Conservation (phyloP, 2,797 vertebrate species). For the Microctenopoma lineatum region DNA sequence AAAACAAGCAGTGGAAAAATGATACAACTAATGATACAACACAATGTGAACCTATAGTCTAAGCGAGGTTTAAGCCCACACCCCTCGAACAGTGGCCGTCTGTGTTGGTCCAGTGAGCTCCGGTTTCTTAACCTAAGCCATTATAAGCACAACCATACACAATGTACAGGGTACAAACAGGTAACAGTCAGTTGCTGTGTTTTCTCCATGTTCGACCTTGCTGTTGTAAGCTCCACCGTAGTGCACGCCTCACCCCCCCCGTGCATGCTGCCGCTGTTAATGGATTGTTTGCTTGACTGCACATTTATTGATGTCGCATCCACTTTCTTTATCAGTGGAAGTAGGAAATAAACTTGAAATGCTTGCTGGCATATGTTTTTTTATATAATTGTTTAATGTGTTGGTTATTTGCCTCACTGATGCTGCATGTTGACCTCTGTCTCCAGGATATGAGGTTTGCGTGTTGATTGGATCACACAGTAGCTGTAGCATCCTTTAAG, state of each 20-base stretch:
- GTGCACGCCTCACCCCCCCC: slow-evolving; percentile 32
- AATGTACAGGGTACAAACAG: slow-evolving; percentile 19
- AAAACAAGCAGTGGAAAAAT: no score
- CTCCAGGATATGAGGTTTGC: slow-evolving; percentile 20
- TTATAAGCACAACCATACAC: slow-evolving; percentile 15
- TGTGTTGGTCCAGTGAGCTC: slow-evolving; percentile 5
- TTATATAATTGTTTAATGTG: background rate
- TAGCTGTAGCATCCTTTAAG: slow-evolving; percentile 16
- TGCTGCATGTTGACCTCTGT: slow-evolving; percentile 45
- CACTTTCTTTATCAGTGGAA: slow-evolving; percentile 21
- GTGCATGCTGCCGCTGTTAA: slow-evolving; percentile 49
- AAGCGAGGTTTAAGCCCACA: background rate
- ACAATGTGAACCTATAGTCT: background rate
- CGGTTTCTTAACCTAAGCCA: background rate
- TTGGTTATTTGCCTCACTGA: background rate
- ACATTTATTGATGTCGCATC: slow-evolving; percentile 55
- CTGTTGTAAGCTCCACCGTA: slow-evolving; percentile 29
- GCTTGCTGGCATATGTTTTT: background rate
- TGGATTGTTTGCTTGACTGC: slow-evolving; percentile 38
- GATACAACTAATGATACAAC: no score
- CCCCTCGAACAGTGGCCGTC: background rate
- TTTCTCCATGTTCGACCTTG: slow-evolving; percentile 43
- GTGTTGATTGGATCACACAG: slow-evolving; percentile 22
- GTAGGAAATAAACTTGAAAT: background rate
- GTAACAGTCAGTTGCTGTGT: slow-evolving; percentile 16